phyloP scores from a whole-genome alignment of 1,140 invertebrate species.

The Tribolium madens region DNA sequence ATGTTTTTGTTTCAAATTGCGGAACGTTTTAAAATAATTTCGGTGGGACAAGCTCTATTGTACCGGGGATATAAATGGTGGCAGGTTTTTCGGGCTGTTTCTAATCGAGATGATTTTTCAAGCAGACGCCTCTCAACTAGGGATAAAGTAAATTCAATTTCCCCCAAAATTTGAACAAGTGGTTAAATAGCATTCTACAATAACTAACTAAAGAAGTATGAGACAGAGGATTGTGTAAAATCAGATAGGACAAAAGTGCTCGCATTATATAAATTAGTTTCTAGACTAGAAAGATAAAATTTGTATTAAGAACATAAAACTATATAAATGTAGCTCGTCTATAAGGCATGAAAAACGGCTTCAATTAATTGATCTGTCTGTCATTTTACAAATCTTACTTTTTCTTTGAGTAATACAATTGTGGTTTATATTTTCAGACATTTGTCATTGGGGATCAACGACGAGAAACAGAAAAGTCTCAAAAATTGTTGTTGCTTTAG shows the following conservation, averaged over 20 bases:
- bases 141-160: constrained; percentile 35
- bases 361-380: neutral
- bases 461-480: neutral
- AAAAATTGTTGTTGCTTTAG: neutral
- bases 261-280: neutral
- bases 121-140: constrained; percentile 13
- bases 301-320: too few relatives aligned
- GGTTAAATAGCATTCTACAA: constrained; percentile 20
- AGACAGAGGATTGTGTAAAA: neutral
- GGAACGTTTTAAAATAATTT: constrained; percentile 33
- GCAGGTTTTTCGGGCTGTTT: constrained; percentile 17
- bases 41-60: constrained; percentile 26
- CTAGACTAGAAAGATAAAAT: neutral
- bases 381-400: neutral
- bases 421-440: neutral
- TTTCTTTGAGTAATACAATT: neutral
- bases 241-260: neutral
- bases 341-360: neutral
- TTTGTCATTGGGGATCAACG: neutral
- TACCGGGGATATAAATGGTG: constrained; percentile 15
- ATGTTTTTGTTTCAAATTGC: constrained; percentile 30
- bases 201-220: neutral
- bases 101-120: constrained; percentile 33
- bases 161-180: neutral
- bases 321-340: too few relatives aligned